Evolutionary conservation across 1,140 invertebrate genomes (phyloP), one percentile per base, ranked within the genome.

Genomic region (Drosophila tsacasi): DNA sequence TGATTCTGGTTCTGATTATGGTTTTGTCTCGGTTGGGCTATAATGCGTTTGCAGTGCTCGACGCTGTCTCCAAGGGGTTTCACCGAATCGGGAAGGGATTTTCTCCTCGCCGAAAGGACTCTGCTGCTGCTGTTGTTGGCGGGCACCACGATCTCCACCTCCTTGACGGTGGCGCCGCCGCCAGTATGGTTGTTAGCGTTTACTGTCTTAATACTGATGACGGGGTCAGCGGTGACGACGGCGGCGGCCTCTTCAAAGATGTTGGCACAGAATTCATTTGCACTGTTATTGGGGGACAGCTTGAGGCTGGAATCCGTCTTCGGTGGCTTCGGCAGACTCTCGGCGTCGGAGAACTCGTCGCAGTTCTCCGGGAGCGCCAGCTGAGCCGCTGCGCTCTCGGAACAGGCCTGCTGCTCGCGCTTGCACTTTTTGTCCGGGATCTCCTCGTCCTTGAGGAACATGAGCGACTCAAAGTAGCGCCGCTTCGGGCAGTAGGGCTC

Each of bases 401-500:
- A 44, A 30, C 57, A 79, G 23, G 19, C 78, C 44, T 67, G 60
- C 66, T 90, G 81, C 44, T 81, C 75, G 5, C 79, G 74, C 55
- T 85, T 92, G 47, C 57, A 58, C 32, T 80, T 85, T 58, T 91
- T 92, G 37, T 91, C 91, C 4, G 84, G 66, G 17, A 75, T 92
- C 55, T 93, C 92, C 44, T 93, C 92, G 62, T 93, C 91, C 52
- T 90, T 91, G 5, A 93, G 50, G 66, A 93, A 93, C 92, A 93
- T 92, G 5, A 93, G 72, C 39, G 92, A 93, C 67, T 93, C 92
- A 44, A 93, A 93, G 47, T 93, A 93, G 40, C 83, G 81, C 9
- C 92, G 71, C 32, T 93, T 93, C 2, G 92, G 92, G 30, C 92
- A 93, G 35, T 93, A 93, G 6, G 92, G 87, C 21, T 93, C 92